Base-by-base conservation (phyloP, 2,113 vertebrate genomes). In the Hepsetus odoe region DNA sequence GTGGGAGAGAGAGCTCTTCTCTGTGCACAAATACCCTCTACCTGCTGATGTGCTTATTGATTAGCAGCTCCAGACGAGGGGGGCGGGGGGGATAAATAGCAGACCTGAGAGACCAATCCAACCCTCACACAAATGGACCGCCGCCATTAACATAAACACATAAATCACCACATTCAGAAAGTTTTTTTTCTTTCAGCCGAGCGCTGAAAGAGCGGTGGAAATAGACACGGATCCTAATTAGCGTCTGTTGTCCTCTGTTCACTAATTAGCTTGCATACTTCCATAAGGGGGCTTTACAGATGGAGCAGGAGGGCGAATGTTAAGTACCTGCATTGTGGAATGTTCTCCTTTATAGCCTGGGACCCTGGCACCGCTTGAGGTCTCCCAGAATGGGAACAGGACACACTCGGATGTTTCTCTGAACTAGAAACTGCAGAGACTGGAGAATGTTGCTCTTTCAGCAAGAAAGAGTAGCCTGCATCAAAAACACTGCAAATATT, bases 1-100 rank as follows among this genome's bases (percentile, higher is more conserved):
- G 42, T 44, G 16, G 40, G 9, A 10, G 46, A 14, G 38, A 30
- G 67, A 55, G 64, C 76, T 38, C 74, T 80, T 71, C 30, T 61
- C 73, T 58, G 44, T 72, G 70, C 26, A 75, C 44, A 2, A 38
- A 35, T 40, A 40, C 73, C 59, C 59, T 64, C 74, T 38, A 40
- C 72, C 49, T 38, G 72, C 67, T 65, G 66, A 76, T 71, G 59
- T 72, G 40, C 73, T 20, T 24, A 65, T 72, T 80, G 77, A 80
- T 76, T 77, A 59, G 32, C 55, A 24, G 30, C 59, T 80, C 56
- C 64, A 65, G 38, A 68, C 40, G 56, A 66, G 35, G 67, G 3
- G 32, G 56, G 24, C 12, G 38, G 56, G 32, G 30, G 67, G 30
- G 12, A 58, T 70, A 73, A 79, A 73, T 67, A 80, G 51, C 59